phyloP scores from a whole-genome alignment of 1,140 invertebrate genomes.

The Brachionus koreanus region DNA sequence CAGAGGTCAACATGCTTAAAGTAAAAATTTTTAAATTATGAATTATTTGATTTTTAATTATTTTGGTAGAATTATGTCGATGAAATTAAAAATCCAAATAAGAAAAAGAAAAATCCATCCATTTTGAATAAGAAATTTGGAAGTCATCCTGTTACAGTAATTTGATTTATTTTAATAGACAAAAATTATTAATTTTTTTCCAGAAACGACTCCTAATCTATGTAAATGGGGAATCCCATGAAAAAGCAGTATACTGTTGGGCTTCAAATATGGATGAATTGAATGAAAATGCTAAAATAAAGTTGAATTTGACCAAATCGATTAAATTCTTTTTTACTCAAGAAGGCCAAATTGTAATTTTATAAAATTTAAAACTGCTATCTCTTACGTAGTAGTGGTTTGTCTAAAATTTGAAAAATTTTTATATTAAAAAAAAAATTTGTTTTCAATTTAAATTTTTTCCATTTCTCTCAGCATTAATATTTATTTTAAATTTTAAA shows the following conservation, averaged over 20 bases:
- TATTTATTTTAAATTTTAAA: slow-evolving; percentile 33
- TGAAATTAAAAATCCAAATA: slow-evolving; percentile 52
- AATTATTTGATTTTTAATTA: background rate
- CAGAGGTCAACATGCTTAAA: slow-evolving; percentile 55
- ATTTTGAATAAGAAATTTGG: background rate
- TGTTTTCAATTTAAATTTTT: background rate
- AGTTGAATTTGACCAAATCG: slow-evolving; percentile 53
- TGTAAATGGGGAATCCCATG: slow-evolving; percentile 54
- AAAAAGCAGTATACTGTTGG: slow-evolving; percentile 53
- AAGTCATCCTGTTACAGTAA: slow-evolving; percentile 52
- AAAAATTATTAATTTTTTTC: slow-evolving; percentile 41
- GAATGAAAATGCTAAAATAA: slow-evolving; percentile 51
- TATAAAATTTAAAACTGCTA: background rate
- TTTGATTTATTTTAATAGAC: background rate
- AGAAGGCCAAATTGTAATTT: slow-evolving; percentile 52
- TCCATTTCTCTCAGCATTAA: background rate
- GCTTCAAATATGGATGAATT: slow-evolving; percentile 54
- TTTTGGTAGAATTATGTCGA: slow-evolving; percentile 50
- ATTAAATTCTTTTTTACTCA: slow-evolving; percentile 52
- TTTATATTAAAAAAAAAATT: no score
- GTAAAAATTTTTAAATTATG: slow-evolving; percentile 46
- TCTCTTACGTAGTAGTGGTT: no score
- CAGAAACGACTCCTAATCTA: slow-evolving; percentile 55
- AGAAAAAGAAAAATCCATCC: slow-evolving; percentile 42
- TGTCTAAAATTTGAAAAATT: no score